Evolutionary conservation across 2,888 invertebrate species (phyloP).

Genomic region (Idaea aversata): DNA sequence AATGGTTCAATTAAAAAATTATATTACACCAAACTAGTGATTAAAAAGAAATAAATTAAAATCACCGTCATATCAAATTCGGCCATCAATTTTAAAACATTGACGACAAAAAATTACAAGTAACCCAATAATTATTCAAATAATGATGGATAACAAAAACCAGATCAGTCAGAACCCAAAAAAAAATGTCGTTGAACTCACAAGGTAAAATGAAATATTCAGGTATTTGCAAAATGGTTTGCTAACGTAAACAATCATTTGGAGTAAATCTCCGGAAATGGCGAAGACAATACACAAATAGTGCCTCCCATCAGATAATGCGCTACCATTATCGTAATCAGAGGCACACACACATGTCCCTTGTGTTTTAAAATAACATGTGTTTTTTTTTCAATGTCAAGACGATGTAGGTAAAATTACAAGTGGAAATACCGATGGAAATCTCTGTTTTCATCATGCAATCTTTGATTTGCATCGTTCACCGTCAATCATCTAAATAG

Average conservation of each 20-base stretch:
- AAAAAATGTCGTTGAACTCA: background rate
- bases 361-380: background rate
- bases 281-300: constrained; percentile 6
- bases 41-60: too few relatives aligned
- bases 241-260: constrained; percentile 10
- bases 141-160: background rate
- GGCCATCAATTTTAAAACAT: background rate
- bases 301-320: constrained; percentile 12
- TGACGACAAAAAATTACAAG: background rate
- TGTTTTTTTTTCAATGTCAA: background rate
- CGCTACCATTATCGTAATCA: constrained; percentile 16
- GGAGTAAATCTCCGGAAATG: constrained; percentile 20
- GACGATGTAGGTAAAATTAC: background rate
- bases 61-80: too few relatives aligned
- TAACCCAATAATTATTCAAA: background rate
- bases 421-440: background rate
- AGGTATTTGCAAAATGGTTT: constrained; percentile 15
- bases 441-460: background rate
- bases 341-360: background rate
- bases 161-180: background rate
- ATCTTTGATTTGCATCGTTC: background rate
- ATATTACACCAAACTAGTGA: too few relatives aligned
- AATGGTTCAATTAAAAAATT: too few relatives aligned
- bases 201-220: background rate
- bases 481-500: background rate